Evolutionary conservation across 2,888 invertebrate species (phyloP).

Genomic region (Drosophila anomelani): DNA sequence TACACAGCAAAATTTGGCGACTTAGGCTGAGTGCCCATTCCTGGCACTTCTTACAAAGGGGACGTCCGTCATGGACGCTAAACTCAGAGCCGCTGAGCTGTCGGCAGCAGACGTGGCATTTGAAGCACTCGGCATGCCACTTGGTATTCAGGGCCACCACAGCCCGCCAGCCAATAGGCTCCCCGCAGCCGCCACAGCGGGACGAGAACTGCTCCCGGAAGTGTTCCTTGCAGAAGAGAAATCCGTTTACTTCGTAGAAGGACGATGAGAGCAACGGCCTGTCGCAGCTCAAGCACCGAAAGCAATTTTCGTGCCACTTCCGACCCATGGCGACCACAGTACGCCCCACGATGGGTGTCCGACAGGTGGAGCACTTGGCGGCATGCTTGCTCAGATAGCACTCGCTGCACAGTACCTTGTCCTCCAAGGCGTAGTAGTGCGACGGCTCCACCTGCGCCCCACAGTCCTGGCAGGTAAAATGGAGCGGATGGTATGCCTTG

Average conservation of each 20-base stretch:
- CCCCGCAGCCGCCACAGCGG: conserved; percentile 46
- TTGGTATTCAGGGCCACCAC: conserved; percentile 51
- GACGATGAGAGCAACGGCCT: conserved; percentile 23
- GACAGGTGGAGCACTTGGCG: conserved; percentile 32
- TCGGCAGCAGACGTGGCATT: conserved; percentile 23
- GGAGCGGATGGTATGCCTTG: conserved; percentile 48
- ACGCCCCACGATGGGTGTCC: conserved; percentile 19
- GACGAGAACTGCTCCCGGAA: conserved; percentile 41
- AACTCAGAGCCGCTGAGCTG: conserved; percentile 22
- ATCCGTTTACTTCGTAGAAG: conserved; percentile 49
- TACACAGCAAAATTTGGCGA: not conserved
- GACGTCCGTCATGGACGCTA: conserved; percentile 20
- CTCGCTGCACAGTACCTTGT: conserved; percentile 37
- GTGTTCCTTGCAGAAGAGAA: conserved; percentile 48
- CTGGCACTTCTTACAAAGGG: conserved; percentile 32
- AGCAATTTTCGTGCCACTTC: conserved; percentile 54
- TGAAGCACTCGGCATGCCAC: conserved; percentile 47
- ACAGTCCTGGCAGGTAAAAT: conserved; percentile 45
- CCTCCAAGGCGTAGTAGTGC: conserved; percentile 18
- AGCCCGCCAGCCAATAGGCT: conserved; percentile 32
- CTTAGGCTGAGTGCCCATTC: not conserved
- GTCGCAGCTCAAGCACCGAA: conserved; percentile 42
- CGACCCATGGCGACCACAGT: conserved; percentile 33
- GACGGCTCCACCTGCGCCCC: conserved; percentile 15
- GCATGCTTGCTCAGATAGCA: conserved; percentile 31